Conservation (phyloP, 1,140 invertebrate genomes). For the Psilanteris sp. region DNA sequence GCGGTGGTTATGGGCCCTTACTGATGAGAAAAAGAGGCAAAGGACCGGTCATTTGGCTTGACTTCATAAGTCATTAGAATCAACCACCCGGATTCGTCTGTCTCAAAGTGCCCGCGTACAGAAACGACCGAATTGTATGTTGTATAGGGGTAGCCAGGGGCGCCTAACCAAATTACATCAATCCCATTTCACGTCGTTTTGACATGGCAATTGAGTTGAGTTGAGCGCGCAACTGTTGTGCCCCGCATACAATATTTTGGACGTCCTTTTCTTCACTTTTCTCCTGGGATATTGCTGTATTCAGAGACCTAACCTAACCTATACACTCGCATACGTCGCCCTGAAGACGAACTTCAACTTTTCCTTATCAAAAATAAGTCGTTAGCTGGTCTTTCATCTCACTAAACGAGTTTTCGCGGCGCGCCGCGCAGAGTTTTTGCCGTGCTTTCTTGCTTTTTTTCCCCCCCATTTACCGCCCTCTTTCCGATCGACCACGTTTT, state of each 20-base stretch:
- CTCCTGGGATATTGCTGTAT: slow-evolving; percentile 14
- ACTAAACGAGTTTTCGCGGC: slow-evolving; percentile 80
- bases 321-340: slow-evolving; percentile 18
- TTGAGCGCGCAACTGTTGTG: slow-evolving; percentile 75
- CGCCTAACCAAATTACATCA: slow-evolving; percentile 80
- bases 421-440: slow-evolving; percentile 70
- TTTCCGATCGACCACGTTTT: slow-evolving; percentile 8
- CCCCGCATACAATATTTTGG: slow-evolving; percentile 44
- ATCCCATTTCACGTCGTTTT: slow-evolving; percentile 80
- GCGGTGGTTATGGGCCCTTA: slow-evolving; percentile 48
- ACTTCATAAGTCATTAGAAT: slow-evolving; percentile 81
- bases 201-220: slow-evolving; percentile 78
- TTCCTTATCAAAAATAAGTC: slow-evolving; percentile 81
- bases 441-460: slow-evolving; percentile 39
- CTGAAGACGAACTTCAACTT: slow-evolving; percentile 75
- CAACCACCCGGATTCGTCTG: slow-evolving; percentile 71
- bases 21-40: slow-evolving; percentile 64
- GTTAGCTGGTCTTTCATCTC: slow-evolving; percentile 80
- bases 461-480: slow-evolving; percentile 18
- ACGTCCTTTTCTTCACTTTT: slow-evolving; percentile 37
- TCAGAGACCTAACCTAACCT: slow-evolving; percentile 10
- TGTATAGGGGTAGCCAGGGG: slow-evolving; percentile 47
- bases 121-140: slow-evolving; percentile 66
- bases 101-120: slow-evolving; percentile 65
- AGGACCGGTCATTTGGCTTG: slow-evolving; percentile 78